Percentiles rank a stretch among this genome's conserved stretches.
phyloP scores from a whole-genome alignment of 2,888 invertebrate species.

The Pheosia tremula region DNA sequence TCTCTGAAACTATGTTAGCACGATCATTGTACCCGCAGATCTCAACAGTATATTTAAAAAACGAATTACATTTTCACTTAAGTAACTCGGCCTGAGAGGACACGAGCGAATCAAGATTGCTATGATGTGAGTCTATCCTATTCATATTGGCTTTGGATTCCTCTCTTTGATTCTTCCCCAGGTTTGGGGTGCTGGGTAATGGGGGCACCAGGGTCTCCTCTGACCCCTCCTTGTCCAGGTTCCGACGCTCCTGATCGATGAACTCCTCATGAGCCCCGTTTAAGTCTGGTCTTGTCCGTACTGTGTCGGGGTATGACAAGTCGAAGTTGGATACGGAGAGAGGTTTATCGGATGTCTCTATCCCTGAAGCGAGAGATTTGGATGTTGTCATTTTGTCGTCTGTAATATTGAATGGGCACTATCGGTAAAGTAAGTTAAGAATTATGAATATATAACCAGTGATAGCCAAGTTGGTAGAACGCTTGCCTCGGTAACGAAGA shows the following conservation, averaged over 20 bases:
- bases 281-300: conserved; percentile 33
- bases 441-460: no score
- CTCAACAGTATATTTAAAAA: no score
- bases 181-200: conserved; percentile 30
- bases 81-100: conserved; percentile 44
- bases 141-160: conserved; percentile 80
- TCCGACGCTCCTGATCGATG: conserved; percentile 56
- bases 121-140: conserved; percentile 78
- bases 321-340: conserved; percentile 63
- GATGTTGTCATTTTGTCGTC: conserved; percentile 57
- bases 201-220: conserved; percentile 47
- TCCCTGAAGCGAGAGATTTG: conserved; percentile 61
- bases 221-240: conserved; percentile 49
- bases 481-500: no score
- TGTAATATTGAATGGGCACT: conserved; percentile 25
- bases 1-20: no score
- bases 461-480: no score
- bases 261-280: conserved; percentile 72
- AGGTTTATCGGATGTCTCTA: conserved; percentile 55
- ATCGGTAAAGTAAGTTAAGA: no score
- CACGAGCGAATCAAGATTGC: conserved; percentile 65
- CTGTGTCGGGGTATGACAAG: conserved; percentile 51
- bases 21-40: no score
- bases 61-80: conserved; percentile 18
- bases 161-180: conserved; percentile 47